Base-by-base conservation (phyloP, 1,140 invertebrate genomes). In the Drosophila santomea region DNA sequence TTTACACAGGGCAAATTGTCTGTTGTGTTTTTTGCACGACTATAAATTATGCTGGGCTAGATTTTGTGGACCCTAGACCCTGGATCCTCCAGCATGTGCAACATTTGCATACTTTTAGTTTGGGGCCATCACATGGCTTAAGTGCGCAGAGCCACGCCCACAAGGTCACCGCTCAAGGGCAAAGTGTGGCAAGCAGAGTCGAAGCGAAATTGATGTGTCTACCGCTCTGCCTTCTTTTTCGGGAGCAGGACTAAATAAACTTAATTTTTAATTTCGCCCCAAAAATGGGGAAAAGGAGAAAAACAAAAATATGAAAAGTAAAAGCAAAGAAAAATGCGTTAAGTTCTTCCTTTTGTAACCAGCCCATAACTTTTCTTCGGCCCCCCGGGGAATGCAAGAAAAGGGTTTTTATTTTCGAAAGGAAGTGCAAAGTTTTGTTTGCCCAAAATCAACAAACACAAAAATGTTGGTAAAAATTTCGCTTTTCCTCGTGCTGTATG, bases 1-100 rank as follows among this genome's bases (percentile, higher is more conserved):
- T 58, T 85, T 90, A 90, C 77, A 89, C 77, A 66, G 75, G 78
- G 76, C 86, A 90, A 90, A 90, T 90, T 90, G 86, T 90, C 83
- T 82, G 88, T 66, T 67, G 73, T 66, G 54, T 76, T 68, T 75
- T 74, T 74, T 74, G 72, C 58, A 17, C 15, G 71, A 67, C 83
- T 36, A 88, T 88, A 88, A 88, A 88, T 88, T 88, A 88, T 88
- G 84, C 80, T 78, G 58, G 68, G 54, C 35, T 32, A 32, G 32
- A 32, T 32, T 32, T 32, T 32, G 3, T 32, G 32, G 14, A 28
- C 36, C 35, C 32, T 25, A 20, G 20, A 20, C 20, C 20, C 20
- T 20, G 2, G 20, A 20, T 0, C 35, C 32, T 25, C 47, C 28
- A 25, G 71, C 66, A 52, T 77, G 59, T 79, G 85, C 68, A 88